These are phyloP conservation scores for Conomelus anceps DNA, from an alignment of 2,888 invertebrate genomes.

Conservation along the genomic window DNA sequence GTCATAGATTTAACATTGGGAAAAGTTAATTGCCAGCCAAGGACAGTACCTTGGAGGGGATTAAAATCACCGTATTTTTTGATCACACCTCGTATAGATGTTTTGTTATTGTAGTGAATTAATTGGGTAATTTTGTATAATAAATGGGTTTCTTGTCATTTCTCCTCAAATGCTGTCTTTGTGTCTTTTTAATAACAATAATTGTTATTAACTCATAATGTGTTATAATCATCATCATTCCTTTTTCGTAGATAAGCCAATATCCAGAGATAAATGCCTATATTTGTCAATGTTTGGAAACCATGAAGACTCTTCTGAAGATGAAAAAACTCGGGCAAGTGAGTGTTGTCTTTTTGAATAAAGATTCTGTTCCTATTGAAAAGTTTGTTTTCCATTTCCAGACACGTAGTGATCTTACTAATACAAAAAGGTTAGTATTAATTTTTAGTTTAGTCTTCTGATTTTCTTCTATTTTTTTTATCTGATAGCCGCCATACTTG, in stretches of 20 bases:
- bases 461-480: not conserved
- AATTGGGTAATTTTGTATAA: too few species aligned
- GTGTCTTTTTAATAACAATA: too few species aligned
- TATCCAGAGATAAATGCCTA: conserved; percentile 62
- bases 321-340: conserved; percentile 47
- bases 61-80: too few species aligned
- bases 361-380: conserved; percentile 43
- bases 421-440: conserved; percentile 37
- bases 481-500: too few species aligned
- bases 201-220: too few species aligned
- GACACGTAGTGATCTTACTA: not conserved
- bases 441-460: conserved; percentile 33
- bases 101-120: too few species aligned
- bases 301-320: conserved; percentile 47
- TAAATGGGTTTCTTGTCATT: too few species aligned
- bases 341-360: conserved; percentile 48
- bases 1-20: too few species aligned
- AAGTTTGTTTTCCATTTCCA: conserved; percentile 44
- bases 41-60: too few species aligned
- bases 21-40: too few species aligned
- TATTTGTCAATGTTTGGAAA: conserved; percentile 50
- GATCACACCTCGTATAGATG: too few species aligned
- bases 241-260: conserved; percentile 41
- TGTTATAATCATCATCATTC: not conserved
- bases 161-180: too few species aligned